Percentiles rank a stretch among this genome's conserved stretches.
Evolutionary conservation across 2,888 invertebrate genomes (phyloP).

Genomic region (Orthonevra nobilis): DNA sequence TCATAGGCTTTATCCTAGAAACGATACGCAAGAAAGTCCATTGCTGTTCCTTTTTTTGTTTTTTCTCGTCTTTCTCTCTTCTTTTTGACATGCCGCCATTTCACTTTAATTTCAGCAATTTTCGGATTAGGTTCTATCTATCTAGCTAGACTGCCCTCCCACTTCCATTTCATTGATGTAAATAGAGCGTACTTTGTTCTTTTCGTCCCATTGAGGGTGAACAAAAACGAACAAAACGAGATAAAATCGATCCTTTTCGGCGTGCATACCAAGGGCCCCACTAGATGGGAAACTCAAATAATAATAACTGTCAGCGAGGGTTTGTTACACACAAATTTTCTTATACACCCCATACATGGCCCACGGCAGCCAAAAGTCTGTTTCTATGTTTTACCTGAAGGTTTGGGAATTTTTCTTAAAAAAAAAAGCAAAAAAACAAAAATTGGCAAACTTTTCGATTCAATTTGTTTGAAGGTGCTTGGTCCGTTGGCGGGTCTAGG

Average conservation of each 20-base stretch:
- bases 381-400: conserved; percentile 46
- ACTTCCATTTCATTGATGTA: conserved; percentile 36
- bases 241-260: conserved; percentile 13
- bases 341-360: not conserved
- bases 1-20: conserved; percentile 14
- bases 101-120: conserved; percentile 64
- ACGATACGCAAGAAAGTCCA: conserved; percentile 11
- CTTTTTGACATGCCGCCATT: too few relatives aligned
- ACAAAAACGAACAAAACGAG: not conserved
- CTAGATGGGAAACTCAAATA: conserved; percentile 51
- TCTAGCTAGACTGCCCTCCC: conserved; percentile 7
- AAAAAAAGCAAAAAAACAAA: too few relatives aligned
- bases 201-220: conserved; percentile 7
- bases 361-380: not conserved
- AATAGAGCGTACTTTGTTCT: conserved; percentile 23
- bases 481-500: conserved; percentile 18
- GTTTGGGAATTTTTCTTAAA: conserved; percentile 41
- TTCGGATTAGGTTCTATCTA: conserved; percentile 55
- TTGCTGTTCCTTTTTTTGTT: too few relatives aligned
- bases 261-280: conserved; percentile 28
- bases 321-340: conserved; percentile 60
- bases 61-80: too few relatives aligned
- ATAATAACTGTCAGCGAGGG: conserved; percentile 64
- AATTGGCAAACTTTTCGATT: conserved; percentile 66
- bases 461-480: conserved; percentile 62